Base-by-base conservation (phyloP, 2,888 invertebrate species). In the Myopa tessellatipennis region DNA sequence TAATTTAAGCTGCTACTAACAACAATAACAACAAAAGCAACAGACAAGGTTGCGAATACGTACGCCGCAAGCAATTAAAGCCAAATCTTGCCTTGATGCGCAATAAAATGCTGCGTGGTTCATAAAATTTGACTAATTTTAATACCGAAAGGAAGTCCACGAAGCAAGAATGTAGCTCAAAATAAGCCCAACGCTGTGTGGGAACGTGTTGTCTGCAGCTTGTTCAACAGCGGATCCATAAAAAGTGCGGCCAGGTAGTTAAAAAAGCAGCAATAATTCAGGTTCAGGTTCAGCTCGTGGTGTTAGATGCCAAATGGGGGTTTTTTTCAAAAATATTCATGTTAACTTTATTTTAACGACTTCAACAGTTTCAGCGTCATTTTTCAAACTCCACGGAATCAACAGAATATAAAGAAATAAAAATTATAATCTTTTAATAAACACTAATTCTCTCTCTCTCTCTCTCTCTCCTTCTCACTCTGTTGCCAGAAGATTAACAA, bases 111-210 rank as follows among this genome's bases (percentile, higher is more conserved):
- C 55, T 55, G 5, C 16, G 55, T n/a, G 55, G 16, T 55, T n/a
- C 55, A 55, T 55, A 55, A 55, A n/a, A 55, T 55, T 55, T 55
- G 55, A 6, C 55, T 55, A 55, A 55, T 55, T 55, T 55, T 55
- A 55, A 55, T 55, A 55, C 55, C 55, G 5, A 55, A 55, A 55
- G 16, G 55, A 55, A 55, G 55, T 55, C 16, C 14, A 16, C 16
- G 10, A 45, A 45, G 45, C 45, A 55, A 55, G 55, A n/a, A 55
- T 55, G 55, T 55, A 45, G 55, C 55, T 14, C 14, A n/a, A 55
- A 55, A 12, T 12, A 55, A n/a, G 55, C 55, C 45, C 16, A n/a
- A 1, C 55, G 55, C 5, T 55, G 14, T 55, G 55, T 55, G 55
- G 14, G 55, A 55, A 55, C 55, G 55, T 55, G 55, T 55, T 55